phyloP scores from a whole-genome alignment of 2,888 invertebrate genomes.

The Tribolium freemani region DNA sequence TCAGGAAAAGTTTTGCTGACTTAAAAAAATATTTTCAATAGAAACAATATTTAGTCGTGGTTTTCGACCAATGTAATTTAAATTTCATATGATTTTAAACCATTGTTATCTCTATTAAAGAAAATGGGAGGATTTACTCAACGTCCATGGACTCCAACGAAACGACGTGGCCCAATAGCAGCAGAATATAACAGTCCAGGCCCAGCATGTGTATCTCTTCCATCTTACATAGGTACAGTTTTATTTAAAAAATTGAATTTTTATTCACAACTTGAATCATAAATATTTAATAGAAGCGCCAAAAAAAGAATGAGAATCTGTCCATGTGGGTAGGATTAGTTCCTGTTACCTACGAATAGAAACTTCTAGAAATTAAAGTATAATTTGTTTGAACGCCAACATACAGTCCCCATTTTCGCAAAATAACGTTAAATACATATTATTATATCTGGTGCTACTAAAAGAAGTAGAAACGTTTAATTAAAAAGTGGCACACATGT shows the following conservation, averaged over 20 bases:
- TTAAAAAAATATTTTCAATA: no score
- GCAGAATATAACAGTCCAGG: slow-evolving; percentile 90
- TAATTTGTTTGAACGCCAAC: background rate
- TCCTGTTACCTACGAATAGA: background rate
- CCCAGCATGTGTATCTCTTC: slow-evolving; percentile 87
- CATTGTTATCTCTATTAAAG: slow-evolving; percentile 12
- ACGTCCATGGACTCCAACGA: slow-evolving; percentile 92
- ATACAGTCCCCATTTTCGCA: background rate
- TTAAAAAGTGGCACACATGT: background rate
- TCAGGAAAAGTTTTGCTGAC: no score
- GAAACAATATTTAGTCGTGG: no score
- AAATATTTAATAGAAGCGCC: background rate
- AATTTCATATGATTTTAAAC: background rate
- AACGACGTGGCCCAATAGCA: slow-evolving; percentile 88
- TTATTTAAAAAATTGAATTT: background rate
- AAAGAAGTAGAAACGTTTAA: no score
- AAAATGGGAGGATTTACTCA: slow-evolving; percentile 83
- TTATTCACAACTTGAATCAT: background rate
- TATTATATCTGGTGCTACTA: no score
- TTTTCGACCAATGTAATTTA: no score
- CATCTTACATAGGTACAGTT: slow-evolving; percentile 81
- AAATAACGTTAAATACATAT: background rate
- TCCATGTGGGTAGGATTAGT: background rate
- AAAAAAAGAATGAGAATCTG: background rate
- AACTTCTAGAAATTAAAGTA: background rate